Base-by-base conservation (phyloP, 1,140 invertebrate genomes). In the Teleopsis dalmanni region DNA sequence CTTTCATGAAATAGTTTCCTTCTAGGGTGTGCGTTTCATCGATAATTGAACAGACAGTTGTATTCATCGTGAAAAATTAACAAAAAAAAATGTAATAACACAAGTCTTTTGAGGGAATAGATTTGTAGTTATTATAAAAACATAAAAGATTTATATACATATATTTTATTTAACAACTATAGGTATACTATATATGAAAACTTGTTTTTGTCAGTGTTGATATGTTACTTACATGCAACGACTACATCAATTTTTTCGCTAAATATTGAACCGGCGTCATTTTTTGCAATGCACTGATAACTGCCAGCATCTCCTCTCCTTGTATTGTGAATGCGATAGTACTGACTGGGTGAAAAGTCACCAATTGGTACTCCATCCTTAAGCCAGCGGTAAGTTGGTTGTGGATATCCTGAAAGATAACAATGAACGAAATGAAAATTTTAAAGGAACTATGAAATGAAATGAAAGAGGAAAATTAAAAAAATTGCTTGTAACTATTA, bases 231-330 rank as follows among this genome's bases (percentile, higher is more conserved):
- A 95, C 91, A 94, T 33, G 91, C 91, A 44, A 95, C 88, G 38
- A 84, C 79, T 41, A 96, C 82, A 55, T 83, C 78, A 58, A 88
- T 86, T 70, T 87, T 85, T 61, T 93, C 85, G 68, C 90, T 93
- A 63, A 92, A 82, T 66, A 95, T 87, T 37, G 90, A 85, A 34
- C 92, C 92, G 37, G 88, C 89, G 55, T 86, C 82, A 72, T 95
- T 95, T 48, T 81, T 81, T 9, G 91, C 91, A 38, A 93, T 81
- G 73, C 91, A 95, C 63, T 91, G 85, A 72, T 95, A 96, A 27
- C 83, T 81, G 13, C 91, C 92, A 25, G 85, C 84, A 72, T 95
- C 88, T 46, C 83, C 78, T 25, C 82, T 75, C 46, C 80, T 79
- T 2, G 88, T 83, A 56, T 82, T 85, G 51, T 82, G 78, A 50